phyloP scores from a whole-genome alignment of 1,140 invertebrate genomes.

The Arion vulgaris region DNA sequence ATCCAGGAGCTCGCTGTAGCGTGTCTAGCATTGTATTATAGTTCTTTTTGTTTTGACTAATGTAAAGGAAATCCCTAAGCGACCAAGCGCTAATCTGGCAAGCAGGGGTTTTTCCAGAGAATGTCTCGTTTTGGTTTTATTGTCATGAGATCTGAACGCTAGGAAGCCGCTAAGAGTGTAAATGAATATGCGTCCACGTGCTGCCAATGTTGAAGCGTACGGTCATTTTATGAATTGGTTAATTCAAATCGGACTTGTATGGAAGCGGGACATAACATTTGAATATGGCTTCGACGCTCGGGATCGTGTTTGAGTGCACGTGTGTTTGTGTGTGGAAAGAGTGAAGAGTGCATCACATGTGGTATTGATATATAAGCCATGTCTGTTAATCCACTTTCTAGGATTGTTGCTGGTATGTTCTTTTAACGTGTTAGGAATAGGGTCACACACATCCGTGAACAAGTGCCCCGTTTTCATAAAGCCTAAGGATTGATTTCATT shows the following conservation, averaged over 20 bases:
- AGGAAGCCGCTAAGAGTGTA: neutral
- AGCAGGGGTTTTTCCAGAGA: neutral
- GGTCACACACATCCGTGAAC: neutral
- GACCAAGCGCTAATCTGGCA: neutral
- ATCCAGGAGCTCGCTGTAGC: neutral
- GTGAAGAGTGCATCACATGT: too few species aligned
- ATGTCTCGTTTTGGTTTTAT: neutral
- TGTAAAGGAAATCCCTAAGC: neutral
- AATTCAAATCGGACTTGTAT: neutral
- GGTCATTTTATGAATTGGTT: neutral
- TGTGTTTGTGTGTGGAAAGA: too few species aligned
- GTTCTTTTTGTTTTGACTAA: neutral
- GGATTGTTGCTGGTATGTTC: too few species aligned
- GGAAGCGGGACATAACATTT: neutral
- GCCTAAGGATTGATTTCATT: too few species aligned
- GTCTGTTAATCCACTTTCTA: too few species aligned
- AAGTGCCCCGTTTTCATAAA: neutral
- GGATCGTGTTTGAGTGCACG: too few species aligned
- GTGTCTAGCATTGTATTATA: neutral
- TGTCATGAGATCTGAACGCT: neutral
- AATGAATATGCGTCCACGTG: neutral
- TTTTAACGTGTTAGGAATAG: too few species aligned
- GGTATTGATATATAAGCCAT: too few species aligned
- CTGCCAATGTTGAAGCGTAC: neutral
- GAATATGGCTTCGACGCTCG: too few species aligned